Percentiles rank a stretch among this genome's conserved stretches.
These are phyloP conservation scores for Leptinotarsa texana DNA, from an alignment of 1,140 invertebrate genomes.

Conservation along the genomic window DNA sequence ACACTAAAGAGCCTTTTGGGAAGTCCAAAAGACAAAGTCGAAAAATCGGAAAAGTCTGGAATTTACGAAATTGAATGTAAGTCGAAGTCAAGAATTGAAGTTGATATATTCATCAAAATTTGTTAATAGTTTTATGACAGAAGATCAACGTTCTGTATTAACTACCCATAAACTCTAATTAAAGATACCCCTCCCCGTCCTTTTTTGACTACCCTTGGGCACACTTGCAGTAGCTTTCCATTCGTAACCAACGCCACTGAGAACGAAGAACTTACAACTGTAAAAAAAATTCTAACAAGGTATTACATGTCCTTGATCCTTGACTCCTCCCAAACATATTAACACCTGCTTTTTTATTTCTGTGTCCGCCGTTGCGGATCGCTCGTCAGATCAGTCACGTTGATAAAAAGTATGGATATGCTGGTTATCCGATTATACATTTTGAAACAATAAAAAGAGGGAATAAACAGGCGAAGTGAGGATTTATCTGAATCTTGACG, in stretches of 20 bases:
- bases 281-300: constrained; percentile 8
- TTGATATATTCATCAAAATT: no score
- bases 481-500: not conserved
- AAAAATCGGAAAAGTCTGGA: no score
- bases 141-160: no score
- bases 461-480: not conserved
- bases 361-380: not conserved
- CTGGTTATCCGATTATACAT: constrained; percentile 11
- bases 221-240: not conserved
- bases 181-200: no score
- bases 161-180: no score
- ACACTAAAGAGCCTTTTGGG: no score
- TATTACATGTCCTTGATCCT: constrained; percentile 14
- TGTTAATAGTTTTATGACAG: no score
- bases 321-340: constrained; percentile 10
- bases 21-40: no score
- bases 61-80: no score
- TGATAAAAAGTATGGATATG: not conserved
- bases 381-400: constrained; percentile 3
- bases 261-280: not conserved
- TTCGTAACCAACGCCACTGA: constrained; percentile 5
- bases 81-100: no score
- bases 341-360: constrained; percentile 18
- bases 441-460: constrained; percentile 7
- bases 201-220: no score